Conservation (phyloP, 2,797 vertebrate species). For the Diceros bicornis region DNA sequence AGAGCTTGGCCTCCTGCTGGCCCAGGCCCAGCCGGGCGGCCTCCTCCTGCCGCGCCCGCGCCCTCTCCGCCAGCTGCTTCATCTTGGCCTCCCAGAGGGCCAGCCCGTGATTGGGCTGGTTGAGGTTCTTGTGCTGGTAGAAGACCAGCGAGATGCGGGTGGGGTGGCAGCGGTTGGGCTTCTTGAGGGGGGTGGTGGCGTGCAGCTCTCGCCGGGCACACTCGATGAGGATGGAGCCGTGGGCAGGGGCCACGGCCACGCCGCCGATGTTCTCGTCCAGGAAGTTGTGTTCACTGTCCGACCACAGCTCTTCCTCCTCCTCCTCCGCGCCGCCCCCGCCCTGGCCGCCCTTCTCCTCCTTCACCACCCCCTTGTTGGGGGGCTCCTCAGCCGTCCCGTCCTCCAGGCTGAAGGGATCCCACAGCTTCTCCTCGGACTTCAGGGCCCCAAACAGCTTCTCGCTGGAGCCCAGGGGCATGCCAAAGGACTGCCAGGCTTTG, state of each 20-base stretch:
- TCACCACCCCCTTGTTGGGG: conserved; percentile 50
- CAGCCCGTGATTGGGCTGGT: conserved; percentile 97
- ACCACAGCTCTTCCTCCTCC: conserved; percentile 96
- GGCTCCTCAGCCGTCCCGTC: conserved; percentile 86
- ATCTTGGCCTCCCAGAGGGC: conserved; percentile 99
- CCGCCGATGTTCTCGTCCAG: conserved; percentile 98
- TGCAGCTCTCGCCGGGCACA: conserved; percentile 98
- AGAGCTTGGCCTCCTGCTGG: conserved; percentile 95
- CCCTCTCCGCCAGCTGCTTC: conserved; percentile 97
- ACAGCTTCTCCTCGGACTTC: conserved; percentile 91
- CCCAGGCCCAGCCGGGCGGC: conserved; percentile 95
- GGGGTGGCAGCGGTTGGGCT: conserved; percentile 97
- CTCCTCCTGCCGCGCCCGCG: conserved; percentile 95
- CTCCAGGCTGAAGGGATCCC: conserved; percentile 91
- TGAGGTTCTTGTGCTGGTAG: conserved; percentile 99
- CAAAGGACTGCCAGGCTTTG: conserved; percentile 94
- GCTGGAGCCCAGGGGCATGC: conserved; percentile 89
- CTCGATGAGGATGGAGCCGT: conserved; percentile 98
- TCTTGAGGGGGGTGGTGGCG: conserved; percentile 98
- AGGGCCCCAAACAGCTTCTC: conserved; percentile 93
- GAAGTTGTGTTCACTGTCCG: conserved; percentile 99
- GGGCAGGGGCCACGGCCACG: conserved; percentile 96
- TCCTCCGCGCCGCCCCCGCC: conserved; percentile 85
- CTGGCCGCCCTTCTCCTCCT: conserved; percentile 85
- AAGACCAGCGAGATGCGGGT: conserved; percentile 99